These are phyloP conservation scores for Tylochromis polylepis DNA, from an alignment of 2,113 vertebrate genomes.

Conservation along the genomic window DNA sequence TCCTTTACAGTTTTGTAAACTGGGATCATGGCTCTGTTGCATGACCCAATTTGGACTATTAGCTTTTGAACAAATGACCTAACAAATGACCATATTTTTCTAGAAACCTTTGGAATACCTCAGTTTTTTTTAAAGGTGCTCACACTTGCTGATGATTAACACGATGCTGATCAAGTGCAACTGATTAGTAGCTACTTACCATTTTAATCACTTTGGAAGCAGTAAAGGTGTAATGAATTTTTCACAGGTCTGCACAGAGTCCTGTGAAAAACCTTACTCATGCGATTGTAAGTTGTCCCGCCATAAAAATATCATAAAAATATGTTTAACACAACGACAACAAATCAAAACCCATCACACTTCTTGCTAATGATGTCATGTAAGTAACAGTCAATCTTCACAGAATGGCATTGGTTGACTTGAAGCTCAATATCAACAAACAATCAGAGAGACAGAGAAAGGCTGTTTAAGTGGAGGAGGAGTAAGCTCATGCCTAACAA, in stretches of 20 bases:
- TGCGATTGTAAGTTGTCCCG: not conserved
- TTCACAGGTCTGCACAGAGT: not conserved
- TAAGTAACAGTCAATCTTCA: not conserved
- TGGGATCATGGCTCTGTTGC: not conserved
- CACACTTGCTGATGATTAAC: no score
- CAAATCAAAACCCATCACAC: not conserved
- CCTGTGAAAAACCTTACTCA: not conserved
- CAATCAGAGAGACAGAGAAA: not conserved
- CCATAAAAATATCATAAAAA: not conserved
- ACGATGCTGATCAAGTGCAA: no score
- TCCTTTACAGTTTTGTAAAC: not conserved
- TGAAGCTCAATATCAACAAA: not conserved
- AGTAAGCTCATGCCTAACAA: not conserved
- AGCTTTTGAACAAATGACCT: not conserved
- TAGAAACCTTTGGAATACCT: not conserved
- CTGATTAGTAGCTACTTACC: no score
- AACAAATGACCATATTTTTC: not conserved
- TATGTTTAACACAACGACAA: not conserved
- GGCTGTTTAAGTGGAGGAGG: not conserved
- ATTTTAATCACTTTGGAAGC: not conserved
- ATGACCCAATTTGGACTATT: not conserved
- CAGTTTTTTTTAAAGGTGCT: not conserved
- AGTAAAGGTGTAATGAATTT: not conserved
- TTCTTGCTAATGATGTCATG: not conserved
- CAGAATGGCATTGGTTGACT: not conserved